Evolutionary conservation across 1,140 invertebrate genomes (phyloP).

Genomic region (Papilio polytes): DNA sequence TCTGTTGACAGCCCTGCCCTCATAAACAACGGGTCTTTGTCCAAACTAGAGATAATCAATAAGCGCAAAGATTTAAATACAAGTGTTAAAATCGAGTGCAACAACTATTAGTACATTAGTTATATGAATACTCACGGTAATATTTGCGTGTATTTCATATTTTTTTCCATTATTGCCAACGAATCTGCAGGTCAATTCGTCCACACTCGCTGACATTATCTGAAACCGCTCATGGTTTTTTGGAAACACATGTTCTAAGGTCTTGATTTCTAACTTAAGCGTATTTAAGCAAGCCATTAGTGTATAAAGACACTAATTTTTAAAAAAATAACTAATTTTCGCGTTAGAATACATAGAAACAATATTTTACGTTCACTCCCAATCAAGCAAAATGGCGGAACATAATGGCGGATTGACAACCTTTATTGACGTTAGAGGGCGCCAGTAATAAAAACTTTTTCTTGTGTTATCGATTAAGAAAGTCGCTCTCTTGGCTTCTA

Average conservation of each 20-base stretch:
- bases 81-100: conserved; percentile 37
- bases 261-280: conserved; percentile 98
- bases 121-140: conserved; percentile 92
- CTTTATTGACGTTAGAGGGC: conserved; percentile 68
- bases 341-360: conserved; percentile 78
- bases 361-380: conserved; percentile 79
- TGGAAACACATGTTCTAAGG: conserved; percentile 96
- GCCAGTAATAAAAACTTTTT: conserved; percentile 42
- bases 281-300: conserved; percentile 99
- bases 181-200: conserved; percentile 98
- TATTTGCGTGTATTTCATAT: conserved; percentile 98
- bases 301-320: conserved; percentile 76
- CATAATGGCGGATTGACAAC: conserved; percentile 66
- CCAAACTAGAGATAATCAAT: conserved; percentile 77
- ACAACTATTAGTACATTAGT: neutral
- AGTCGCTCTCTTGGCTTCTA: neutral
- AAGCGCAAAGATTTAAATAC: conserved; percentile 54
- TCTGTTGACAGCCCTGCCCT: conserved; percentile 83
- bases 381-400: conserved; percentile 82
- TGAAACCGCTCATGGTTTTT: conserved; percentile 98
- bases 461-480: conserved; percentile 42
- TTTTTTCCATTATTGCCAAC: conserved; percentile 96
- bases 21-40: conserved; percentile 83
- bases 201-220: conserved; percentile 98
- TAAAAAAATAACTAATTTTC: conserved; percentile 73